These are phyloP conservation scores for Puffinus mauretanicus DNA, from an alignment of 2,113 vertebrate genomes.

Conservation along the genomic window DNA sequence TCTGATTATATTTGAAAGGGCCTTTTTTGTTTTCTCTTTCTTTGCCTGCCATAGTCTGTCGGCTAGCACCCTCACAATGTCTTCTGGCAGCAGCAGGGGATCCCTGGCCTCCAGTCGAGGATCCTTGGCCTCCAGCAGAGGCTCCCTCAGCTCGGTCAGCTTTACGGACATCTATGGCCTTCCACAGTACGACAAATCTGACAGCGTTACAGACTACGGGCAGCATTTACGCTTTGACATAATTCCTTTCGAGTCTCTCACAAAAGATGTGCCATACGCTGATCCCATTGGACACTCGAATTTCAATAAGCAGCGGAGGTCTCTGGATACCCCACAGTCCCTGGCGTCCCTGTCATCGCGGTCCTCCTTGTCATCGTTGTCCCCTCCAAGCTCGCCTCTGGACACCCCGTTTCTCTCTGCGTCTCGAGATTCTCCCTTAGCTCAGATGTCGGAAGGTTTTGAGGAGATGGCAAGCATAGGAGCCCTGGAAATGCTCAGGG, in stretches of 20 bases:
- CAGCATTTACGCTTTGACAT: slow-evolving; percentile 87
- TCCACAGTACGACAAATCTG: slow-evolving; percentile 89
- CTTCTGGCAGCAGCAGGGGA: slow-evolving; percentile 94
- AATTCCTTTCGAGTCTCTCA: slow-evolving; percentile 78
- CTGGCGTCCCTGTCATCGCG: slow-evolving; percentile 92
- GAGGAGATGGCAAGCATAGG: slow-evolving; percentile 88
- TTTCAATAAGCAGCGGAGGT: slow-evolving; percentile 82
- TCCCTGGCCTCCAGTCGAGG: slow-evolving; percentile 94
- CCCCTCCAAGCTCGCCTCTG: slow-evolving; percentile 94
- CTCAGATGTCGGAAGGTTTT: slow-evolving; percentile 89
- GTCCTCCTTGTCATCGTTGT: slow-evolving; percentile 93
- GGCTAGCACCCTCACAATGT: slow-evolving; percentile 92
- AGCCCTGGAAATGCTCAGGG: slow-evolving; percentile 83
- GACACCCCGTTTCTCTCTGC: slow-evolving; percentile 90
- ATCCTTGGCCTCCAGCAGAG: slow-evolving; percentile 91
- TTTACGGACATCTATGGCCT: slow-evolving; percentile 97
- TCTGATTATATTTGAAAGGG: background rate
- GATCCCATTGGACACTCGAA: slow-evolving; percentile 68
- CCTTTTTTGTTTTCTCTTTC: background rate
- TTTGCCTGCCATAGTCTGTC: slow-evolving; percentile 80
- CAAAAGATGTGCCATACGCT: slow-evolving; percentile 72
- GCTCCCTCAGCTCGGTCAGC: slow-evolving; percentile 95
- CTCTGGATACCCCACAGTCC: slow-evolving; percentile 91
- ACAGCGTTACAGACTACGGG: slow-evolving; percentile 69
- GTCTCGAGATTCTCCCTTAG: slow-evolving; percentile 87